These are phyloP conservation scores for Diaprepes abbreviatus DNA, from an alignment of 2,888 invertebrate genomes.

Conservation along the genomic window DNA sequence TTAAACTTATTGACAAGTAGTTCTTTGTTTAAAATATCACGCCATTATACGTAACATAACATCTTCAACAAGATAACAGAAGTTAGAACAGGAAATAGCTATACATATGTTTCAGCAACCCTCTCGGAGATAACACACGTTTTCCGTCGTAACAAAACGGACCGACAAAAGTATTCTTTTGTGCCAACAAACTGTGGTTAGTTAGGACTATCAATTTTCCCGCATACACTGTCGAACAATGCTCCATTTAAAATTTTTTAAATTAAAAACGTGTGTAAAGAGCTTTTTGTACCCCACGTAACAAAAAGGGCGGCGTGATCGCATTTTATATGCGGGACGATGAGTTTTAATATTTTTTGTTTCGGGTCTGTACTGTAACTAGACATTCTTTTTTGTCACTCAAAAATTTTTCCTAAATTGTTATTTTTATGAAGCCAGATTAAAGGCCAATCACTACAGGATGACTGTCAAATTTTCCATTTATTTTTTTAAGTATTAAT, in stretches of 20 bases:
- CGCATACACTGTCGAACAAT: slow-evolving; percentile 43
- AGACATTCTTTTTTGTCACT: not conserved
- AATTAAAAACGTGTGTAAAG: slow-evolving; percentile 47
- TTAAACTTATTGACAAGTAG: not conserved
- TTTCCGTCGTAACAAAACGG: slow-evolving; percentile 10
- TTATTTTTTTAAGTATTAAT: no score
- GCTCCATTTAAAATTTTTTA: slow-evolving; percentile 37
- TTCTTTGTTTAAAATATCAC: no score
- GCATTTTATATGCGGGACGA: slow-evolving; percentile 21
- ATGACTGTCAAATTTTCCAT: no score
- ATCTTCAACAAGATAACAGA: slow-evolving; percentile 3
- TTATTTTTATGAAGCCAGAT: no score
- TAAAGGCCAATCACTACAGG: no score
- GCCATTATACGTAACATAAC: not conserved
- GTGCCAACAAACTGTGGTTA: slow-evolving; percentile 21
- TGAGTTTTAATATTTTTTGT: slow-evolving; percentile 38
- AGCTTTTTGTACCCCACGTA: slow-evolving; percentile 16
- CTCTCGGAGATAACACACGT: slow-evolving; percentile 41
- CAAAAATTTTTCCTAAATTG: no score
- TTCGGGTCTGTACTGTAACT: not conserved
- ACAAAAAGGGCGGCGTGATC: slow-evolving; percentile 15
- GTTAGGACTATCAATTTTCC: slow-evolving; percentile 43
- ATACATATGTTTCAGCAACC: not conserved
- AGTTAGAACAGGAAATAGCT: slow-evolving; percentile 22
- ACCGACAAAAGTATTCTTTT: slow-evolving; percentile 23